These are phyloP conservation scores for Osmoderma eremita DNA, from an alignment of 2,888 invertebrate genomes.

Conservation along the genomic window DNA sequence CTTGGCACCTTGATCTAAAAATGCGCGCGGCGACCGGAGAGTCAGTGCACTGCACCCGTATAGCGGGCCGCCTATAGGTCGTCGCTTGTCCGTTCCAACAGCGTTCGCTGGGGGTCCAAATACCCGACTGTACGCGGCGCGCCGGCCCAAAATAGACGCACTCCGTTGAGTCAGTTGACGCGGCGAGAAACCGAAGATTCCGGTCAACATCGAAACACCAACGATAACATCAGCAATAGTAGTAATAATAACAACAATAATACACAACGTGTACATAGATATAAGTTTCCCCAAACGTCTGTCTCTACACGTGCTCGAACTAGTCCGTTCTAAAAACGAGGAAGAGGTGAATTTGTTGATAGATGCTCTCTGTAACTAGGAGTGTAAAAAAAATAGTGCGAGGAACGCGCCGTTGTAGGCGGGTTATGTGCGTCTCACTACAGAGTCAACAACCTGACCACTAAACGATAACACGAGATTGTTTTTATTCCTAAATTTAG, in stretches of 20 bases:
- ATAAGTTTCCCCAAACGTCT: too few relatives aligned
- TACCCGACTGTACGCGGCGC: constrained; percentile 44
- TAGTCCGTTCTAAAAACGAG: neutral
- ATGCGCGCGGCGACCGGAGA: constrained; percentile 44
- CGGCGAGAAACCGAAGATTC: constrained; percentile 18
- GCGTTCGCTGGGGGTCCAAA: constrained; percentile 48
- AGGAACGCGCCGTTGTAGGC: constrained; percentile 16
- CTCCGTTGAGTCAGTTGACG: constrained; percentile 27
- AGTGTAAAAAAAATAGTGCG: neutral
- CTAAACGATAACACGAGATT: constrained; percentile 27
- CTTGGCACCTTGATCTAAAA: constrained; percentile 50
- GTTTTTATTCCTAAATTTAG: constrained; percentile 36
- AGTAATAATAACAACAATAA: neutral
- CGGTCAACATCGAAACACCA: constrained; percentile 15
- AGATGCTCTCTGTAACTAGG: constrained; percentile 4
- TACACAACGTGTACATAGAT: too few relatives aligned
- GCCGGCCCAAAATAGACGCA: constrained; percentile 43
- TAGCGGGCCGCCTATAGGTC: neutral
- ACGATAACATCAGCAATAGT: constrained; percentile 9
- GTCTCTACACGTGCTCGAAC: neutral
- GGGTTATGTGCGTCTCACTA: constrained; percentile 2
- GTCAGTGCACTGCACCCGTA: constrained; percentile 46
- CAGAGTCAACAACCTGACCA: constrained; percentile 32
- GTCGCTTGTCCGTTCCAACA: too few relatives aligned
- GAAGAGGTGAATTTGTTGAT: constrained; percentile 15